phyloP scores from a whole-genome alignment of 2,888 invertebrate genomes.

The Athetis lepigone region DNA sequence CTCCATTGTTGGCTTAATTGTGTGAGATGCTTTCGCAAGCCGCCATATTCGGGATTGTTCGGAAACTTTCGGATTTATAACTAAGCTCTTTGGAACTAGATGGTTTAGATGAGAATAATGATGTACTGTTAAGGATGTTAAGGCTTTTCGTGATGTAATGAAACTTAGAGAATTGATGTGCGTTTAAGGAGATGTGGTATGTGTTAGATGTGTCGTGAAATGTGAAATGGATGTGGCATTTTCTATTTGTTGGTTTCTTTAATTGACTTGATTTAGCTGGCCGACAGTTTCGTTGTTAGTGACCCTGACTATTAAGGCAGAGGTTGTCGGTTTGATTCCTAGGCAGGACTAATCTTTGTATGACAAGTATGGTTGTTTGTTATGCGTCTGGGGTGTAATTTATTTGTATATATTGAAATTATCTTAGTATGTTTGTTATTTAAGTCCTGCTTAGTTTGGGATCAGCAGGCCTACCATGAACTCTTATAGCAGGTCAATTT shows the following conservation, averaged over 20 bases:
- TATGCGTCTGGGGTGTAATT: too few species aligned
- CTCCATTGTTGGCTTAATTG: slow-evolving; percentile 72
- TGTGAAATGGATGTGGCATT: background rate
- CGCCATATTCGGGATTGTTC: slow-evolving; percentile 55
- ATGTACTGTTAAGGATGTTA: slow-evolving; percentile 49
- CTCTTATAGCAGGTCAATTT: too few species aligned
- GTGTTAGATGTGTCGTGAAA: slow-evolving; percentile 1
- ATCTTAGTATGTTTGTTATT: too few species aligned
- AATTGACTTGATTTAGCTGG: too few species aligned
- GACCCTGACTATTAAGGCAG: too few species aligned
- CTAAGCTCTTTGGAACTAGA: slow-evolving; percentile 58
- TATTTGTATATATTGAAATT: too few species aligned
- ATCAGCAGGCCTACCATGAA: too few species aligned
- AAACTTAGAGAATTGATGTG: slow-evolving; percentile 38
- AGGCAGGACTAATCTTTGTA: too few species aligned
- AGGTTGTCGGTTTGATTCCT: too few species aligned
- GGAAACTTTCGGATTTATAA: slow-evolving; percentile 61
- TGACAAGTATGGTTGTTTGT: too few species aligned
- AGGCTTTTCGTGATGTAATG: slow-evolving; percentile 52
- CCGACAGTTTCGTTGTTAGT: too few species aligned
- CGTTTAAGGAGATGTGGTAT: slow-evolving; percentile 12
- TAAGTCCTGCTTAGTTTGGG: too few species aligned
- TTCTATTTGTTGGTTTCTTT: background rate
- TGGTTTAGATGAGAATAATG: slow-evolving; percentile 56
- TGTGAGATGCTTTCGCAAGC: slow-evolving; percentile 59